phyloP scores from a whole-genome alignment of 2,113 vertebrate genomes.

The Megaceryle torquata region DNA sequence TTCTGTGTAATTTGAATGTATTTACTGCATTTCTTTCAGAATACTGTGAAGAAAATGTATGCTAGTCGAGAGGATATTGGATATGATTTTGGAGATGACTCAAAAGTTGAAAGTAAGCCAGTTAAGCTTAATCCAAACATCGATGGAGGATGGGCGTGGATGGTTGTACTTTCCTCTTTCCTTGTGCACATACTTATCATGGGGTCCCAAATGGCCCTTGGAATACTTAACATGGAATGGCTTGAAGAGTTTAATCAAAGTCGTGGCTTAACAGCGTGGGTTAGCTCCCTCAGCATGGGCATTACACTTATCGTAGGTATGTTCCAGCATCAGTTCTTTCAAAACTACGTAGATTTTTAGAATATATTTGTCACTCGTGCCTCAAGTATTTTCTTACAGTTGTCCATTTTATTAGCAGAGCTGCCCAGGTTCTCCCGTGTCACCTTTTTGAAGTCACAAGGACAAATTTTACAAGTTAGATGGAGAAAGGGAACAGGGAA shows the following conservation, averaged over 20 bases:
- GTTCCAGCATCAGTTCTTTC: not conserved
- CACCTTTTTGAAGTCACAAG: not conserved
- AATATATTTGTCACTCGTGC: not conserved
- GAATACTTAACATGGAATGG: conserved; percentile 84
- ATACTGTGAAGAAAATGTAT: conserved; percentile 71
- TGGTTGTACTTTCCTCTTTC: conserved; percentile 81
- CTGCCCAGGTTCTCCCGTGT: not conserved
- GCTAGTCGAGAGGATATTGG: conserved; percentile 73
- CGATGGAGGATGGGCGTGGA: conserved; percentile 82
- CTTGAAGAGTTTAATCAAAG: conserved; percentile 82
- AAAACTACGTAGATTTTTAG: not conserved
- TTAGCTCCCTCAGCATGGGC: conserved; percentile 83
- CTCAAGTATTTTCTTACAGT: not conserved
- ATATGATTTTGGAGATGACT: conserved; percentile 71
- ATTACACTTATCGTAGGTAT: conserved; percentile 82
- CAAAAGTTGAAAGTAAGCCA: conserved; percentile 65
- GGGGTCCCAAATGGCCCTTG: conserved; percentile 84
- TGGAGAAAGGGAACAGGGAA: not conserved
- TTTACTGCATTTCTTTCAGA: conserved; percentile 57
- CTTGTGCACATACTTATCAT: conserved; percentile 80
- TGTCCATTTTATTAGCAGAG: not conserved
- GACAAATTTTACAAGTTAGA: not conserved
- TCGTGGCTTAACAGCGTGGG: conserved; percentile 79
- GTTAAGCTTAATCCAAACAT: conserved; percentile 73
- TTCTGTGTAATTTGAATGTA: not conserved